These are phyloP conservation scores for Drosophila erecta DNA, from an alignment of 1,140 invertebrate species.

Conservation along the genomic window DNA sequence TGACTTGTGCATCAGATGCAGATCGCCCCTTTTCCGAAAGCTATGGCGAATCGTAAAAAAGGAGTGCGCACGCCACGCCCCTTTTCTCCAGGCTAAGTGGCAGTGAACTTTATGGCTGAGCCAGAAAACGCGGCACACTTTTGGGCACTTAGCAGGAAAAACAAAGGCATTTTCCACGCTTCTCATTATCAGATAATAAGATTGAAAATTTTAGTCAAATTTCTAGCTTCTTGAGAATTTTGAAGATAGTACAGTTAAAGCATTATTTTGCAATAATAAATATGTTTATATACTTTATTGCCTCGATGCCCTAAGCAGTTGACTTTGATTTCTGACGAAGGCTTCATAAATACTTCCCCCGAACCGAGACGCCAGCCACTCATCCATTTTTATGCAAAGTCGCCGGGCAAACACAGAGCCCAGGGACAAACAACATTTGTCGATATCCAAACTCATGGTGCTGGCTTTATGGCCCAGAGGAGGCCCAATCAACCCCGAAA, in stretches of 20 bases:
- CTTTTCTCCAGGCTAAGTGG: conserved; percentile 6
- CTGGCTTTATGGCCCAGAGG: conserved; percentile 39
- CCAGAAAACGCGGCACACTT: conserved; percentile 57
- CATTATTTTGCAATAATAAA: no score
- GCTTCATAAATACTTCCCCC: conserved; percentile 26
- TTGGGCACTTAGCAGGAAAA: conserved; percentile 41
- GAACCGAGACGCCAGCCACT: neutral
- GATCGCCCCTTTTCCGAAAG: conserved; percentile 17
- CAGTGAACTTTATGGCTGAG: conserved; percentile 60
- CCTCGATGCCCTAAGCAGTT: neutral
- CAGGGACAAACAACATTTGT: conserved; percentile 60
- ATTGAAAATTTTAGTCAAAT: no score
- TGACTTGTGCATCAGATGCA: conserved; percentile 59
- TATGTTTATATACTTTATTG: no score
- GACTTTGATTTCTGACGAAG: conserved; percentile 23
- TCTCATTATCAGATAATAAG: conserved; percentile 22
- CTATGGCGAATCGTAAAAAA: conserved; percentile 59
- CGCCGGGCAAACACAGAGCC: conserved; percentile 62
- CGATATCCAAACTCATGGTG: conserved; percentile 24
- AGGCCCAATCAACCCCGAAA: conserved; percentile 46
- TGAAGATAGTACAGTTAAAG: no score
- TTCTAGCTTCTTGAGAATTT: no score
- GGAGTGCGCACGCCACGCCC: conserved; percentile 68
- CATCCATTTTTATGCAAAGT: conserved; percentile 75
- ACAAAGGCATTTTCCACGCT: conserved; percentile 15